Base-by-base conservation (phyloP, 2,888 invertebrate genomes). In the Psylliodes chrysocephalus region DNA sequence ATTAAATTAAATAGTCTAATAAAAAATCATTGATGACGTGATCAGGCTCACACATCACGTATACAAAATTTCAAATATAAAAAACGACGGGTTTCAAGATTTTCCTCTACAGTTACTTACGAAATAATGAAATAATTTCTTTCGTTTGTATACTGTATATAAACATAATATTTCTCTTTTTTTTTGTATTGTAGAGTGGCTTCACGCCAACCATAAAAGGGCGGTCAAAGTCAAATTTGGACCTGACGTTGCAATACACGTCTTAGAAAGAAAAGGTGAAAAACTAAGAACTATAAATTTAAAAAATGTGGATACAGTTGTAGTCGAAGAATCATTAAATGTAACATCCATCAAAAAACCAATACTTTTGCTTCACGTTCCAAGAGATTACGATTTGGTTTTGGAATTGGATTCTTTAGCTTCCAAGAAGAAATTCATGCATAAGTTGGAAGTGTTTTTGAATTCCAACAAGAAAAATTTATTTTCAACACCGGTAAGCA, bases 301-400 rank as follows among this genome's bases (percentile, higher is more conserved):
- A 56, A 89, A 89, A 71, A 88, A 88, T 64, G 86, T 91, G 0
- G 93, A 94, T 52, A 88, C 90, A 8, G 85, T 96, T 0, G 89
- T 91, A n/a, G 90, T 96, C 18, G 91, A 96, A 75, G 93, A 95
- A 74, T 95, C 95, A n/a, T 90, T 94, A 80, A 95, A 90, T 78
- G 83, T 86, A 60, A 87, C 89, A 51, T 86, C 85, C 56, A 91
- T 91, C 73, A 91, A 91, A 79, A 89, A 91, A 56, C 96, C 96
- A 0, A 86, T 96, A 78, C 89, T 95, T 5, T 83, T 96, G 22
- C 83, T 95, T 40, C 86, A 94, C 30, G 91, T 94, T 8, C 92
- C 93, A 0, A 88, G 93, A 46, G 96, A 96, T 82, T 96, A 97
- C 77, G 97, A 97, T 83, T 84, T 97, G 67, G 96, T 96, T 10